Conservation (phyloP, 2,797 vertebrate genomes). For the Tapirus indicus region DNA sequence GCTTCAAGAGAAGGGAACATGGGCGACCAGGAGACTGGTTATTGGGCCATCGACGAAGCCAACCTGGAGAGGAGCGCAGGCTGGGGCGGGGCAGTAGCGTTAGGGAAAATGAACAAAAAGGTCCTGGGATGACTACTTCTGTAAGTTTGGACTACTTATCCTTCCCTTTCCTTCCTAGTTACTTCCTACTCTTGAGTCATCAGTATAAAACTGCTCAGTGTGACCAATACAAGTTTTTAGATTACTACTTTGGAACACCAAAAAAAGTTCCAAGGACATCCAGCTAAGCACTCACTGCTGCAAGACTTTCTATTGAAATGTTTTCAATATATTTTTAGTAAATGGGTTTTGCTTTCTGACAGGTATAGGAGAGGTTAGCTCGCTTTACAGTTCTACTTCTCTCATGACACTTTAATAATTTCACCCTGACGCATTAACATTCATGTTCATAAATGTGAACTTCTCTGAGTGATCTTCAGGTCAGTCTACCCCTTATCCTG, state of each 20-base stretch:
- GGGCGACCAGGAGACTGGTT: background rate
- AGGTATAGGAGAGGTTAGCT: background rate
- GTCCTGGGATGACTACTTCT: background rate
- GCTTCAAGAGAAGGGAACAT: background rate
- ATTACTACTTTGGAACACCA: background rate
- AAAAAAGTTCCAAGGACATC: background rate
- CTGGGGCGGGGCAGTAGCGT: rapidly evolving
- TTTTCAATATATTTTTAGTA: background rate
- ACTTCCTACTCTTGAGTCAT: background rate
- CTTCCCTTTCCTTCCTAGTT: background rate
- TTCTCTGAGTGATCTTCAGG: background rate
- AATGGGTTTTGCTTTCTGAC: background rate
- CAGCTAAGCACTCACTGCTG: background rate
- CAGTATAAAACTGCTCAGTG: background rate
- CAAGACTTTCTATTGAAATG: background rate
- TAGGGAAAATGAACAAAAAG: background rate
- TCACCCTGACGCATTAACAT: background rate
- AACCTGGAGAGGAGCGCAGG: rapidly evolving
- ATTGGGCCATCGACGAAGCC: too few relatives aligned
- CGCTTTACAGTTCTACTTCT: background rate
- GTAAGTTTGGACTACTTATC: background rate
- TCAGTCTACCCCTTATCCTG: background rate
- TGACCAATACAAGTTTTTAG: background rate
- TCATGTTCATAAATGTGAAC: background rate
- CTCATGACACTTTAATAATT: background rate